These are phyloP conservation scores for Diachasmimorpha longicaudata DNA, from an alignment of 1,140 invertebrate genomes.

Conservation along the genomic window DNA sequence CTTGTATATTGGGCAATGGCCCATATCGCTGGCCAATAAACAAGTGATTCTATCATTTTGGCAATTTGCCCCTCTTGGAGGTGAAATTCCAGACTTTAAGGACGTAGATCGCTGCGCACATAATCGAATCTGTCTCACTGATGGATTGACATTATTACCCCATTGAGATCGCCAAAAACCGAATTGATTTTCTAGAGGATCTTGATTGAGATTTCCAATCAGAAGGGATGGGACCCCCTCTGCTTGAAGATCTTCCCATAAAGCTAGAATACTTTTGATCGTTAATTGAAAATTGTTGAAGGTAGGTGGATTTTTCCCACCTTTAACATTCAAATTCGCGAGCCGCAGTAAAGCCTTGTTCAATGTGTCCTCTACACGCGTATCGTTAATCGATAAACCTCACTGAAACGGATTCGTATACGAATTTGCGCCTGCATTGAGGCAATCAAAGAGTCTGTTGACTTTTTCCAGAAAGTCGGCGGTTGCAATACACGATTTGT, in stretches of 20 bases:
- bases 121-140: slow-evolving; percentile 7
- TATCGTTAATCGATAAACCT: slow-evolving; percentile 24
- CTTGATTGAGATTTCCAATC: too few species aligned
- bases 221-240: too few species aligned
- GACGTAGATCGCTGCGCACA: neutral
- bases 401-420: slow-evolving; percentile 25
- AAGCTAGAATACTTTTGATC: too few species aligned
- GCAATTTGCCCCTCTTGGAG: neutral
- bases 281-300: too few species aligned
- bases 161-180: slow-evolving; percentile 22
- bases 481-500: slow-evolving; percentile 7
- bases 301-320: too few species aligned
- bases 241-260: too few species aligned
- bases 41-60: too few species aligned
- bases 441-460: slow-evolving; percentile 34
- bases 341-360: slow-evolving; percentile 18
- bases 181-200: slow-evolving; percentile 35
- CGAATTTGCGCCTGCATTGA: slow-evolving; percentile 17
- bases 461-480: slow-evolving; percentile 29
- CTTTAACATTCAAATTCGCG: slow-evolving; percentile 7
- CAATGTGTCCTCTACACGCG: slow-evolving; percentile 22
- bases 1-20: too few species aligned
- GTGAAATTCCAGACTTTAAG: neutral
- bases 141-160: slow-evolving; percentile 27
- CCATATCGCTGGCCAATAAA: neutral